phyloP scores from a whole-genome alignment of 1,140 invertebrate genomes.

The Ceratina calcarata region DNA sequence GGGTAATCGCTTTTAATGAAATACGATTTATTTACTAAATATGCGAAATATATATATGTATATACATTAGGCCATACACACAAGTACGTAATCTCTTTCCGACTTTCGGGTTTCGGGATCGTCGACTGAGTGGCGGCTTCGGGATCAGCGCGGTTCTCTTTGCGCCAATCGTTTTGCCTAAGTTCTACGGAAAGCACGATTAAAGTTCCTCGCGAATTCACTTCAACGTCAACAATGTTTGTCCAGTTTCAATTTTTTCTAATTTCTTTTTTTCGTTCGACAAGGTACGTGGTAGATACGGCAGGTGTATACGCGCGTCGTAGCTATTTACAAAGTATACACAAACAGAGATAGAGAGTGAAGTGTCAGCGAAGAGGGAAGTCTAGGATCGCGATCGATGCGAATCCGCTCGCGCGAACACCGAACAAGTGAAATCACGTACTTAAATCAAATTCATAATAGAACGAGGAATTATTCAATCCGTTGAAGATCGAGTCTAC shows the following conservation, averaged over 20 bases:
- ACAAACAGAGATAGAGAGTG: slow-evolving; percentile 3
- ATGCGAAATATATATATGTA: slow-evolving; percentile 69
- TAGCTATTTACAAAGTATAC: slow-evolving; percentile 46
- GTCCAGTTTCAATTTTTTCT: background rate
- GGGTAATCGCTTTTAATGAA: slow-evolving; percentile 62
- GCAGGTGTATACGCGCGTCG: slow-evolving; percentile 27
- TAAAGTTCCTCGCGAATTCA: slow-evolving; percentile 3
- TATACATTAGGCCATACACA: slow-evolving; percentile 77
- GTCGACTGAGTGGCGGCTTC: background rate
- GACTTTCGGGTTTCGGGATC: slow-evolving; percentile 7
- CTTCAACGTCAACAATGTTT: background rate
- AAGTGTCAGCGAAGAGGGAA: background rate
- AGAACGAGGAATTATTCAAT: background rate
- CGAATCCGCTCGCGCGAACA: too few relatives aligned
- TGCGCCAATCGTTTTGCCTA: slow-evolving; percentile 15
- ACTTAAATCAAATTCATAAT: too few relatives aligned
- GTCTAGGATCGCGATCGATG: too few relatives aligned
- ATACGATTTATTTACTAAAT: slow-evolving; percentile 76
- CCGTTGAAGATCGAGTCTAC: background rate
- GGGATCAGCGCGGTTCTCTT: background rate
- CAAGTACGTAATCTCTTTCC: slow-evolving; percentile 64
- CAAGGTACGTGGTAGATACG: slow-evolving; percentile 23
- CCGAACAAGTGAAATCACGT: too few relatives aligned
- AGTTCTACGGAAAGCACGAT: slow-evolving; percentile 34
- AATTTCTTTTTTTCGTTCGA: background rate